Conservation (phyloP, 2,888 invertebrate genomes). For the Netelia virgata region DNA sequence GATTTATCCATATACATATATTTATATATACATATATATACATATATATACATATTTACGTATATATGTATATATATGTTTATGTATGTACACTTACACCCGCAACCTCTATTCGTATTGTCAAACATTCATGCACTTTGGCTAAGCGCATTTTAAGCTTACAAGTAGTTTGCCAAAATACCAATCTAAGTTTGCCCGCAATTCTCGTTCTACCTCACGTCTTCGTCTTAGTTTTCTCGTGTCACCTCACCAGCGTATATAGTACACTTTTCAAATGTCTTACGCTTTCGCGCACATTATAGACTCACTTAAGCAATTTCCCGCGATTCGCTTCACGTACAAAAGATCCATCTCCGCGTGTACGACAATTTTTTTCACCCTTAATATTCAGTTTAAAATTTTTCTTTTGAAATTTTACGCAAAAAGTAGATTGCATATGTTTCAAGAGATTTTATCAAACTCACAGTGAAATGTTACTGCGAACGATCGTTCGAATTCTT, state of each 20-base stretch:
- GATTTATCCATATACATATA: conserved; percentile 56
- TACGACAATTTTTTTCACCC: conserved; percentile 29
- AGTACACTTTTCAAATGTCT: not conserved
- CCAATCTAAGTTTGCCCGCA: conserved; percentile 67
- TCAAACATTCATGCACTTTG: conserved; percentile 81
- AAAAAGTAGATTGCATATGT: not conserved
- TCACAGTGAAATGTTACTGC: not conserved
- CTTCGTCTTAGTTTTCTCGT: conserved; percentile 28
- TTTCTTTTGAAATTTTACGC: not conserved
- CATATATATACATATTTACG: conserved; percentile 68
- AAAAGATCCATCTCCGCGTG: conserved; percentile 41
- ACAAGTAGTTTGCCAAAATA: conserved; percentile 69
- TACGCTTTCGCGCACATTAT: conserved; percentile 2
- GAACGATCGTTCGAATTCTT: conserved; percentile 1
- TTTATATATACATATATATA: conserved; percentile 68
- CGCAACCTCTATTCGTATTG: conserved; percentile 82
- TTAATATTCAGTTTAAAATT: not conserved
- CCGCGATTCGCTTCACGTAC: conserved; percentile 52
- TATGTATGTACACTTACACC: conserved; percentile 73
- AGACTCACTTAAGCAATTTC: conserved; percentile 34
- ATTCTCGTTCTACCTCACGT: conserved; percentile 42
- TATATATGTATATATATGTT: conserved; percentile 69
- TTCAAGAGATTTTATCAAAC: not conserved
- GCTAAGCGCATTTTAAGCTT: conserved; percentile 79
- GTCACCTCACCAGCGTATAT: conserved; percentile 40